Percentiles rank a stretch among this genome's conserved stretches.
These are phyloP conservation scores for Coenobita brevimanus DNA, from an alignment of 1,140 invertebrate genomes.

Conservation along the genomic window DNA sequence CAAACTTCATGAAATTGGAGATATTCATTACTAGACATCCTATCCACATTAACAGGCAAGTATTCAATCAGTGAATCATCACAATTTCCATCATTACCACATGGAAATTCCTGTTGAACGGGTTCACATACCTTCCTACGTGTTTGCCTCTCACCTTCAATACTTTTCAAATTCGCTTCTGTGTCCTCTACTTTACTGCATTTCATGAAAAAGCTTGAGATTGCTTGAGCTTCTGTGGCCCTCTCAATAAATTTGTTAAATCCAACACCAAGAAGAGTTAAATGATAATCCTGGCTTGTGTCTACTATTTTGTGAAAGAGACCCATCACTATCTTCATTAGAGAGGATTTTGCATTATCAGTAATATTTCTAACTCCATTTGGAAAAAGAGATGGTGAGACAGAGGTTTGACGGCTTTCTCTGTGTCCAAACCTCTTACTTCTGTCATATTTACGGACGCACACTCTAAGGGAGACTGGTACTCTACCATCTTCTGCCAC, in stretches of 20 bases:
- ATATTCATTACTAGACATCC: no score
- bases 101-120: background rate
- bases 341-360: constrained; percentile 75
- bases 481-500: constrained; percentile 84
- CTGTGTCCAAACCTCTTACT: constrained; percentile 78
- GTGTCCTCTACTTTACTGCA: constrained; percentile 72
- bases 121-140: background rate
- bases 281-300: constrained; percentile 82
- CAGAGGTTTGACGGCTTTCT: constrained; percentile 82
- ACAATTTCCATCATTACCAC: no score
- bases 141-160: background rate
- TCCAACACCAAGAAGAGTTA: constrained; percentile 83
- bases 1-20: no score
- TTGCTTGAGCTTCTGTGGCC: constrained; percentile 78
- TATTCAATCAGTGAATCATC: no score
- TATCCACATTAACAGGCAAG: no score
- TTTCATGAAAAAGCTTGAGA: constrained; percentile 81
- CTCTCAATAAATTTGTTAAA: constrained; percentile 86
- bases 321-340: constrained; percentile 82
- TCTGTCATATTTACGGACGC: constrained; percentile 81
- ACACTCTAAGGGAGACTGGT: constrained; percentile 82
- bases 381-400: constrained; percentile 74
- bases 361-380: constrained; percentile 72
- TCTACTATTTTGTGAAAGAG: constrained; percentile 84
- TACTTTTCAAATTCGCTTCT: constrained; percentile 76